Conservation (phyloP, 2,797 vertebrate genomes). For the Myotis vivesi region DNA sequence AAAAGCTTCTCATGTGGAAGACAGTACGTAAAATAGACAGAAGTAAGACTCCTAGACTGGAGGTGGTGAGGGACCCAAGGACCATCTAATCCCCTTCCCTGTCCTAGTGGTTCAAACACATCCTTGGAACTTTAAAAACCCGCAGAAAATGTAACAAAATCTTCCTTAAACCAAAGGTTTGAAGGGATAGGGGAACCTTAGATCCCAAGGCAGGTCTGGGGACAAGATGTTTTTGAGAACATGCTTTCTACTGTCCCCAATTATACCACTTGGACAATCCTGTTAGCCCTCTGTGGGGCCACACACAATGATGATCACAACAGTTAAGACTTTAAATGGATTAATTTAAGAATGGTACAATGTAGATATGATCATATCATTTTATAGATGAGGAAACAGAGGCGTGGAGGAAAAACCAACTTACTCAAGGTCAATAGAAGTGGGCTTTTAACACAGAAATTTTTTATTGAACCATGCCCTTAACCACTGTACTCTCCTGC, state of each 20-base stretch:
- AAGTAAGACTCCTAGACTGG: not conserved
- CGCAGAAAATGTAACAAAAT: slow-evolving; percentile 9
- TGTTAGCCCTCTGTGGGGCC: not conserved
- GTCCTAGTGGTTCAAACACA: not conserved
- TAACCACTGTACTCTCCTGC: not conserved
- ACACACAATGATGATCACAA: not conserved
- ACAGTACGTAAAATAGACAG: not conserved
- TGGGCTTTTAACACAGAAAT: not conserved
- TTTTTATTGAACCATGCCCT: not conserved
- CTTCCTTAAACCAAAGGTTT: not conserved
- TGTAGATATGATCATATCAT: not conserved
- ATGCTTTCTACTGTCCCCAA: not conserved
- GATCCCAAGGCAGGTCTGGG: not conserved
- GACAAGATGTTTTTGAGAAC: not conserved
- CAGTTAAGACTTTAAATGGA: not conserved
- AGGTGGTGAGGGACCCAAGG: not conserved
- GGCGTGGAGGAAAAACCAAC: not conserved
- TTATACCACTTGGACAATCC: not conserved
- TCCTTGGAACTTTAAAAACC: not conserved
- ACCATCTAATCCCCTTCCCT: not conserved
- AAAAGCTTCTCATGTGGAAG: not conserved
- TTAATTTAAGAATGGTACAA: not conserved
- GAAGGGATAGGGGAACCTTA: not conserved
- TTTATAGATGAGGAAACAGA: not conserved
- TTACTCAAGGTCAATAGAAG: not conserved